Percentiles rank a stretch among this genome's conserved stretches.
Conservation (phyloP, 1,140 invertebrate species). For the Bombus terrestris region DNA sequence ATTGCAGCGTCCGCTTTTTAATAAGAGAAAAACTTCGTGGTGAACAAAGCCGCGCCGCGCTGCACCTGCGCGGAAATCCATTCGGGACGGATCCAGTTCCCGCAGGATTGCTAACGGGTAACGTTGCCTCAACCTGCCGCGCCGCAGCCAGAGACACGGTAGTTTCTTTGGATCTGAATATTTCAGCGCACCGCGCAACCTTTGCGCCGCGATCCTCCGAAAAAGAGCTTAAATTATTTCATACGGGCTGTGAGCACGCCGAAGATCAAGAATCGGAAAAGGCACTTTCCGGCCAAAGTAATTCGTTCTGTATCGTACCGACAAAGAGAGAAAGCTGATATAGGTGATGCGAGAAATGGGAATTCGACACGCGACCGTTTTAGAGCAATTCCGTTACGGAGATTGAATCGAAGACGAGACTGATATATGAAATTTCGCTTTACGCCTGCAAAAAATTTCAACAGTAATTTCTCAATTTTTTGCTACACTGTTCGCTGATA, state of each 20-base stretch:
- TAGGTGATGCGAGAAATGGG: constrained; percentile 13
- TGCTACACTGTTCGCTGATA: neutral
- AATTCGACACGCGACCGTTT: constrained; percentile 37
- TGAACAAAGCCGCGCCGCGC: constrained; percentile 19
- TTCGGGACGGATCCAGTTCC: constrained; percentile 14
- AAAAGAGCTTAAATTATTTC: constrained; percentile 51
- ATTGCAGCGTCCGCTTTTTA: constrained; percentile 41
- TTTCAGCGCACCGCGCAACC: constrained; percentile 46
- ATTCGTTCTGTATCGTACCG: constrained; percentile 31
- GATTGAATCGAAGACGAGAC: neutral
- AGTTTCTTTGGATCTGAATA: constrained; percentile 49
- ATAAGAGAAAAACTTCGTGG: constrained; percentile 33
- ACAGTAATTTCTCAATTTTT: neutral
- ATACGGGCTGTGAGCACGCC: constrained; percentile 19
- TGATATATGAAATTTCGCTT: neutral
- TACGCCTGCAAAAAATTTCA: neutral
- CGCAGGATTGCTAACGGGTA: constrained; percentile 25
- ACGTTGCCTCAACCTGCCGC: neutral
- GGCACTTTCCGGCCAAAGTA: constrained; percentile 41
- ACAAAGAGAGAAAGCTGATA: neutral
- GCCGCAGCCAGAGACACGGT: constrained; percentile 23
- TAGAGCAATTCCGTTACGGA: neutral
- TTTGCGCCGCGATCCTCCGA: neutral
- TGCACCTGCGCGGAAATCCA: neutral
- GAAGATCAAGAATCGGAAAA: constrained; percentile 44